phyloP scores from a whole-genome alignment of 2,113 vertebrate species.

The Candoia aspera region DNA sequence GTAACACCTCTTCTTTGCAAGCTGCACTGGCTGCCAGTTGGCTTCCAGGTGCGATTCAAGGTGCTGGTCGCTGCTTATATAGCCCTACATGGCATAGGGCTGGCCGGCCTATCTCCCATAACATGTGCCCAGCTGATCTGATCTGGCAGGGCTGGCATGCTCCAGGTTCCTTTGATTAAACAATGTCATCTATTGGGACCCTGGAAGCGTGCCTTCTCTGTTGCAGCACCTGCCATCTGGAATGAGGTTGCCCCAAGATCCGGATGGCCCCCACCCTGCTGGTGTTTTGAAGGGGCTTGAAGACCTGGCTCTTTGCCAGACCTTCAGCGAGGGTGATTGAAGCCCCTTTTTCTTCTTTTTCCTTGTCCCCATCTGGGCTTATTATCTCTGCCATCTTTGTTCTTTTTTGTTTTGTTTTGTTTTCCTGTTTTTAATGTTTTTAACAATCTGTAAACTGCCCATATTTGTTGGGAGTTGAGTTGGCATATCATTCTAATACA shows the following conservation, averaged over 20 bases:
- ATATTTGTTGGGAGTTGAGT: background rate
- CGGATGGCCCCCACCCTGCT: background rate
- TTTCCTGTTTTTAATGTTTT: background rate
- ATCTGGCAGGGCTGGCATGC: background rate
- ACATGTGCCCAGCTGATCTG: background rate
- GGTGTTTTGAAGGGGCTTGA: background rate
- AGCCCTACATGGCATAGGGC: background rate
- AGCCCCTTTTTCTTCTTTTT: too few species aligned
- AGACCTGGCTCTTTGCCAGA: background rate
- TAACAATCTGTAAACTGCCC: background rate
- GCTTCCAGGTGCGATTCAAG: background rate
- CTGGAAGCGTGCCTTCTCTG: background rate
- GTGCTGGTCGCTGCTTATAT: background rate
- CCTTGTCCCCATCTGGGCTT: background rate
- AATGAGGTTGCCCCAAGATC: background rate
- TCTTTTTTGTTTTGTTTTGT: background rate
- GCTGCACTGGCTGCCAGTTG: background rate
- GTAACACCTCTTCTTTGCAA: background rate
- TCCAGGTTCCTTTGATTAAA: background rate
- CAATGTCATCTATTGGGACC: background rate
- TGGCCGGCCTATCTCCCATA: background rate
- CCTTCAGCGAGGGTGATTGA: too few species aligned
- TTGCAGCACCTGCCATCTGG: background rate
- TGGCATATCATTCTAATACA: background rate
- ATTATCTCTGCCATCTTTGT: background rate